Evolutionary conservation across 1,140 invertebrate species (phyloP).

Genomic region (Heliconius hewitsoni): DNA sequence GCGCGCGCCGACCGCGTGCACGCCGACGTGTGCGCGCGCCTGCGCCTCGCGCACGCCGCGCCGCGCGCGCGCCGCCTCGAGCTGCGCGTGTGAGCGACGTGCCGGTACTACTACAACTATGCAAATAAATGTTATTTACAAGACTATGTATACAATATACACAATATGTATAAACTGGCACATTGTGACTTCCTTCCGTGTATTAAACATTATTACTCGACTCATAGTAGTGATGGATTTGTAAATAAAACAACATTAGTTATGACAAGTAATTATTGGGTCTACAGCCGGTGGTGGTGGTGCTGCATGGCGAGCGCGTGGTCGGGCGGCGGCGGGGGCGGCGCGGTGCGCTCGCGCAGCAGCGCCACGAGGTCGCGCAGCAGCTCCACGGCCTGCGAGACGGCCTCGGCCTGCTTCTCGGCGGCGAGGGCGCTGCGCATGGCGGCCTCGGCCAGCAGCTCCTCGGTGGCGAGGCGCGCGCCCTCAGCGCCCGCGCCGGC

Average conservation of each 20-base stretch:
- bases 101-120: no score
- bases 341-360: slow-evolving; percentile 51
- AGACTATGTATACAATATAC: no score
- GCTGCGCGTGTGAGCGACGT: not conserved
- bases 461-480: slow-evolving; percentile 56
- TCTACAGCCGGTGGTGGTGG: slow-evolving; percentile 49
- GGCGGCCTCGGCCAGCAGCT: slow-evolving; percentile 69
- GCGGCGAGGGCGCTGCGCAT: slow-evolving; percentile 71
- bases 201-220: no score
- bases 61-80: slow-evolving; percentile 11
- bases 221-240: not conserved
- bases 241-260: slow-evolving; percentile 18
- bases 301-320: slow-evolving; percentile 47
- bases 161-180: no score
- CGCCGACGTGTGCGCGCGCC: slow-evolving; percentile 85
- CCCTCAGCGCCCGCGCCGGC: slow-evolving; percentile 24
- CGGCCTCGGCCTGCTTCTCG: slow-evolving; percentile 73
- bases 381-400: slow-evolving; percentile 63
- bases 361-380: slow-evolving; percentile 59
- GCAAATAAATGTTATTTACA: no score
- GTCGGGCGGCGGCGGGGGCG: slow-evolving; percentile 37
- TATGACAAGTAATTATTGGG: not conserved
- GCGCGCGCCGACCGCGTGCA: slow-evolving; percentile 86
- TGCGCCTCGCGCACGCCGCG: slow-evolving; percentile 75
- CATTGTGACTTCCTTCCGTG: no score